Evolutionary conservation across 2,113 vertebrate species (phyloP), one percentile per base, ranked within the genome.

Genomic region (Motacilla alba): DNA sequence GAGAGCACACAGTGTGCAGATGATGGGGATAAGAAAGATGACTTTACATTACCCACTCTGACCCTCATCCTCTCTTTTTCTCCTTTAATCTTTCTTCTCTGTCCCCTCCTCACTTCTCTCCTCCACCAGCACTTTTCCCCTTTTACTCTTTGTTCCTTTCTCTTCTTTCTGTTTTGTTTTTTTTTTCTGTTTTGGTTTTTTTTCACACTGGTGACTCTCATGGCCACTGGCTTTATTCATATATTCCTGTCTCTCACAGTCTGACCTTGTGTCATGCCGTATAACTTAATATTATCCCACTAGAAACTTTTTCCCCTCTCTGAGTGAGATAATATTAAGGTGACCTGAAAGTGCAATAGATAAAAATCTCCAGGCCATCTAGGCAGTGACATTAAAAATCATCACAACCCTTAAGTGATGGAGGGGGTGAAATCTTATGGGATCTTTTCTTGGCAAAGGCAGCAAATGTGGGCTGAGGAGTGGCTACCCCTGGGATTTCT

Each of bases 221-320:
- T 97, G 96, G 96, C 97, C 97, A 97, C 92, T 97, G 97, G 97
- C 96, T 96, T 97, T 97, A 96, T 97, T 97, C 96, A 97, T 97
- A 97, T 97, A 96, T 97, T 97, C 96, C 93, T 95, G 96, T 97
- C 96, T 97, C 95, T 96, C 94, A 91, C 87, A 96, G 77, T 89
- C 87, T 97, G 96, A 97, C 97, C 96, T 97, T 97, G 94, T 97
- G 96, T 96, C 95, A 95, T 96, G 82, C 94, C 93, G 94, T 97
- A 97, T 97, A 97, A 97, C 97, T 97, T 97, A 97, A 97, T 97
- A 97, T 97, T 96, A 97, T 94, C 93, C 96, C 90, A 4, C 96
- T 93, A 94, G 92, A 96, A 97, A 96, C 95, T 96, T 97, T 95
- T 96, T 94, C 79, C 80, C 87, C 76, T 93, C 63, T 96, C 94